phyloP scores from a whole-genome alignment of 2,113 vertebrate species.

The Glaucidium brasilianum region DNA sequence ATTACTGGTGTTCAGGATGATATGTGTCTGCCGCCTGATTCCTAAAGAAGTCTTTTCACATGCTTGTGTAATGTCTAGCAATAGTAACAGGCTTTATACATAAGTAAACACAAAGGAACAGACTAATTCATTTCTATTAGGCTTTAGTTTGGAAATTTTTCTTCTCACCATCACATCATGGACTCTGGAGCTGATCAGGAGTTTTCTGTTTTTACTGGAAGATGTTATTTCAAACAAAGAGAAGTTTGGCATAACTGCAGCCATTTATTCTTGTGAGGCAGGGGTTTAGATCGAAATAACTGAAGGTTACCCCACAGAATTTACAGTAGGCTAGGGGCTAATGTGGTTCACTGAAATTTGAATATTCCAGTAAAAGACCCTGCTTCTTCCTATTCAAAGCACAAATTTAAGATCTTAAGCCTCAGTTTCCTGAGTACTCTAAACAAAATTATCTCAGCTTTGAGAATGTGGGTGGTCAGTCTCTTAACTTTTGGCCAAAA shows the following conservation, averaged over 20 bases:
- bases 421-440: background rate
- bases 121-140: background rate
- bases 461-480: background rate
- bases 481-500: background rate
- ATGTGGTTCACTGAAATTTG: background rate
- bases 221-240: background rate
- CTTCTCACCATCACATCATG: background rate
- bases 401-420: background rate
- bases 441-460: background rate
- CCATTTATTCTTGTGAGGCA: background rate
- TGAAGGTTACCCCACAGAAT: background rate
- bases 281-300: background rate
- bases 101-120: background rate
- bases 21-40: background rate
- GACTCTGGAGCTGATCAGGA: background rate
- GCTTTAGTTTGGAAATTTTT: background rate
- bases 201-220: background rate
- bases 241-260: background rate
- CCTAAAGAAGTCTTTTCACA: background rate
- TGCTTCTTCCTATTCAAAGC: background rate
- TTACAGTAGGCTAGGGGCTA: background rate
- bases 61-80: background rate
- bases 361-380: background rate
- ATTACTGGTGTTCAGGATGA: background rate
- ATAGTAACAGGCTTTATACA: background rate